Evolutionary conservation across 2,797 vertebrate species (phyloP).

Genomic region (Anguilla megastoma): DNA sequence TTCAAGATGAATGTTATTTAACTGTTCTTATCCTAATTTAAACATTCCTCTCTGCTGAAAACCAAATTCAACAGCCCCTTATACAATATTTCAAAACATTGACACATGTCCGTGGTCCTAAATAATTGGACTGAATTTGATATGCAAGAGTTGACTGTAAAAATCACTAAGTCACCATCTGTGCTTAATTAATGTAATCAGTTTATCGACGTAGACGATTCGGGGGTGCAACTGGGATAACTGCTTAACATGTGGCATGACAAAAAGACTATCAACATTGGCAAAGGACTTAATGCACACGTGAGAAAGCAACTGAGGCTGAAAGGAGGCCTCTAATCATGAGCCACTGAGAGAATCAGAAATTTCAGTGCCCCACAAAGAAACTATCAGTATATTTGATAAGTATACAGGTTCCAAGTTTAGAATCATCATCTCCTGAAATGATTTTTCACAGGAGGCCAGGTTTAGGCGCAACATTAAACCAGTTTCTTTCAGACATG

Average conservation of each 20-base stretch:
- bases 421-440: not conserved
- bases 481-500: not conserved
- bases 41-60: not conserved
- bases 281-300: not conserved
- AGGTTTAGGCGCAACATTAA: not conserved
- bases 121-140: not conserved
- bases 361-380: not conserved
- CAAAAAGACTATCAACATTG: not conserved
- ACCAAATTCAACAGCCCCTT: not conserved
- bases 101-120: not conserved
- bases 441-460: not conserved
- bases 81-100: not conserved
- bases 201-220: too few species aligned
- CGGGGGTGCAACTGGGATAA: not conserved
- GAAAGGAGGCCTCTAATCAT: not conserved
- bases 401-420: not conserved
- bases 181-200: not conserved
- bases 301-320: not conserved
- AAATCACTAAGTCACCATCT: not conserved
- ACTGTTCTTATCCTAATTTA: not conserved
- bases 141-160: not conserved
- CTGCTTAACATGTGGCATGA: not conserved
- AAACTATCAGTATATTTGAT: not conserved
- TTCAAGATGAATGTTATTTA: not conserved
- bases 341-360: not conserved